phyloP scores from a whole-genome alignment of 1,140 invertebrate genomes.

The Brachystomella parvula region DNA sequence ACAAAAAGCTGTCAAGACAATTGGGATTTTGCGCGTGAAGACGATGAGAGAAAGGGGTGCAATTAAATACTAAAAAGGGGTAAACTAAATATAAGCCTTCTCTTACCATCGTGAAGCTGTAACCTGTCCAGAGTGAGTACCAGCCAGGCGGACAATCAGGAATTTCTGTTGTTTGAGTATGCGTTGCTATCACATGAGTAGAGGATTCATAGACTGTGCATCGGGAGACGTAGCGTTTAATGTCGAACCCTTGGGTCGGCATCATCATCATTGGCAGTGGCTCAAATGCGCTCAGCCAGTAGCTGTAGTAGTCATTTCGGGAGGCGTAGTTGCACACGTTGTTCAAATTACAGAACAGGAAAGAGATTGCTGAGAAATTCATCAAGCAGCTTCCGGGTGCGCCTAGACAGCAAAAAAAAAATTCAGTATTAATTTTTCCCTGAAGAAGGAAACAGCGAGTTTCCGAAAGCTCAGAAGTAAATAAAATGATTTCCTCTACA shows the following conservation, averaged over 20 bases:
- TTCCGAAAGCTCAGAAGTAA: no score
- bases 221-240: constrained; percentile 77
- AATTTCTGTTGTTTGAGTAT: constrained; percentile 75
- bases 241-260: constrained; percentile 67
- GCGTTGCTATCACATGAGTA: constrained; percentile 75
- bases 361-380: constrained; percentile 95
- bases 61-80: neutral
- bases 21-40: no score
- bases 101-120: constrained; percentile 84
- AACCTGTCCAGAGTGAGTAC: constrained; percentile 80
- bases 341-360: constrained; percentile 92
- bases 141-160: constrained; percentile 79
- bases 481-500: no score
- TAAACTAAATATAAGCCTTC: constrained; percentile 15
- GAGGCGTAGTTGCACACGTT: constrained; percentile 95
- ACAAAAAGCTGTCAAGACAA: no score
- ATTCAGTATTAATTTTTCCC: no score
- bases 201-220: constrained; percentile 85
- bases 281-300: constrained; percentile 89
- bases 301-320: constrained; percentile 90
- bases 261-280: constrained; percentile 91
- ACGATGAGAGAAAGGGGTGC: no score
- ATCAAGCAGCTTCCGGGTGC: constrained; percentile 80
- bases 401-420: constrained; percentile 45
- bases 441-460: no score